A percentile compares a stretch with the other conserved stretches of the same genome.
Evolutionary conservation across 2,888 invertebrate species (phyloP).

Genomic region (Pegoplata infirma): DNA sequence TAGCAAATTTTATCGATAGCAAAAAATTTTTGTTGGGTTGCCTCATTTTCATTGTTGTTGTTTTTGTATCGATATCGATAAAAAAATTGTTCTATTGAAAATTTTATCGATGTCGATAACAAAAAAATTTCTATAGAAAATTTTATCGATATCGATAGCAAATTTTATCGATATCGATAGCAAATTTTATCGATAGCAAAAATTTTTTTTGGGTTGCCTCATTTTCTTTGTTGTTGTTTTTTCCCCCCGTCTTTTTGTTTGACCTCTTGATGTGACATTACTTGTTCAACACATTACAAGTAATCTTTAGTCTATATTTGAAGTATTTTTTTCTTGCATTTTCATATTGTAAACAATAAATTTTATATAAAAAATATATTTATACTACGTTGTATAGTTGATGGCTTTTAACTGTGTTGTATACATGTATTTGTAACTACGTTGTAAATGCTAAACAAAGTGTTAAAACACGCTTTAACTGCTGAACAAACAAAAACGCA

Average conservation of each 20-base stretch:
- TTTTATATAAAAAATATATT: slow-evolving; percentile 27
- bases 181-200: no score
- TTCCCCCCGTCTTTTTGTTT: background rate
- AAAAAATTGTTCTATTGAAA: no score
- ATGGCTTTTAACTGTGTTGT: slow-evolving; percentile 24
- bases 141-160: no score
- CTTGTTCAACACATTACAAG: background rate
- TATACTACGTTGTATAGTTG: slow-evolving; percentile 24
- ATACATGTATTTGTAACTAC: background rate
- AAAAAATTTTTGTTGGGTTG: no score
- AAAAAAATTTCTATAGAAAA: no score
- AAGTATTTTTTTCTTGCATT: slow-evolving; percentile 9
- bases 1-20: no score
- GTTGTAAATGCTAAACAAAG: slow-evolving; percentile 29
- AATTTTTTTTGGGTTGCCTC: no score
- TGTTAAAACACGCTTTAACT: slow-evolving; percentile 62
- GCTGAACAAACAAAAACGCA: slow-evolving; percentile 60
- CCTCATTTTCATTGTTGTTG: no score
- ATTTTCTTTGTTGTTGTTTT: background rate
- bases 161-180: no score
- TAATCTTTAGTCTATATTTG: background rate
- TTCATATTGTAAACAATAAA: slow-evolving; percentile 23
- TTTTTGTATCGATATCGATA: no score
- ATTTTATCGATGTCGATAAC: no score
- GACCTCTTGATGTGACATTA: slow-evolving; percentile 33